Evolutionary conservation across 2,888 invertebrate genomes (phyloP).

Genomic region (Lochmaea crataegi): DNA sequence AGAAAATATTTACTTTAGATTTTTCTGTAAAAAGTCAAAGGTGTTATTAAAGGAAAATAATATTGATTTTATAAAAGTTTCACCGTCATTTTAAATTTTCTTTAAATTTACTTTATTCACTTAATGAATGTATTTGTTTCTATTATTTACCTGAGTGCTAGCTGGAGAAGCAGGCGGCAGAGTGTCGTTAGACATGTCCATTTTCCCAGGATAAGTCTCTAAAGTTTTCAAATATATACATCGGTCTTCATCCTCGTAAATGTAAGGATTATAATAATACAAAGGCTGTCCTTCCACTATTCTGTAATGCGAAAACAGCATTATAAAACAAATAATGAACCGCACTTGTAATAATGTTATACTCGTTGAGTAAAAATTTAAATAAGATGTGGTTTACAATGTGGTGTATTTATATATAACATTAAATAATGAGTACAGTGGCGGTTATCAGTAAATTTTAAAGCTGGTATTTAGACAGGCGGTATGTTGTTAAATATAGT

Average conservation of each 20-base stretch:
- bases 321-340: conserved; percentile 32
- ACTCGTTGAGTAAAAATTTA: conserved; percentile 1
- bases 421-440: not conserved
- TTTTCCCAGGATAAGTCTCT: conserved; percentile 42
- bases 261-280: conserved; percentile 55
- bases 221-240: conserved; percentile 51
- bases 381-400: not conserved
- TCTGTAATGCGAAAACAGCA: conserved; percentile 59
- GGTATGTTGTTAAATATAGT: not conserved
- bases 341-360: conserved; percentile 4
- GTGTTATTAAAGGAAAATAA: no score
- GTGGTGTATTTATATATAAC: not conserved
- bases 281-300: conserved; percentile 62
- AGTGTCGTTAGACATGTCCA: conserved; percentile 54
- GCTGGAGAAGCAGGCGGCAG: conserved; percentile 59
- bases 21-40: no score
- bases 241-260: conserved; percentile 35
- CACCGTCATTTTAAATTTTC: no score
- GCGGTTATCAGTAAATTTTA: conserved; percentile 3
- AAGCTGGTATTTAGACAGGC: not conserved
- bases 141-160: conserved; percentile 59
- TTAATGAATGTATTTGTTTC: not conserved
- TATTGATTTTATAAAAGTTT: no score
- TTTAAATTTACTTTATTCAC: no score
- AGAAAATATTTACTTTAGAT: no score